Percentiles rank a stretch among this genome's conserved stretches.
Conservation (phyloP, 2,113 vertebrate genomes). For the Salvelinus fontinalis region DNA sequence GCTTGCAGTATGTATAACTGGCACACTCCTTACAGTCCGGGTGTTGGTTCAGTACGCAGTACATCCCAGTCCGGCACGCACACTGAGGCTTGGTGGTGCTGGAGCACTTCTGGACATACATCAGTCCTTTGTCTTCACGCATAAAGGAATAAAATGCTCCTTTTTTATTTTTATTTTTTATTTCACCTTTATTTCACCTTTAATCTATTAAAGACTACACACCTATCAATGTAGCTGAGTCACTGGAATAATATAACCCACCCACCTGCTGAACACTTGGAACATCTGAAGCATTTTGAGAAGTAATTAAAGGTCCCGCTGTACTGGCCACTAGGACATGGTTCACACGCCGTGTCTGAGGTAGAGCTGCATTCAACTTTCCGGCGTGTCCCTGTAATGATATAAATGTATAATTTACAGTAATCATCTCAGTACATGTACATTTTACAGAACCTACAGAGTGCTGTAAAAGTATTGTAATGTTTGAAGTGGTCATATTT, state of each 20-base stretch:
- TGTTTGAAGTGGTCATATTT: no score
- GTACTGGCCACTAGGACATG: constrained; percentile 40
- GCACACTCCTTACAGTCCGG: constrained; percentile 19
- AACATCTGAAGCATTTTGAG: constrained; percentile 56
- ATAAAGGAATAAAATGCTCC: not conserved
- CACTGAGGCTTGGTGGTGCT: constrained; percentile 47
- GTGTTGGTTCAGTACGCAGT: not conserved
- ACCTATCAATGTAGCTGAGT: not conserved
- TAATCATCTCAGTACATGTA: not conserved
- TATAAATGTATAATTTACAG: not conserved
- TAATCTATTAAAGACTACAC: not conserved
- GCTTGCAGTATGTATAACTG: not conserved
- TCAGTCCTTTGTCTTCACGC: constrained; percentile 52
- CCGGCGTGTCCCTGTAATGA: constrained; percentile 50
- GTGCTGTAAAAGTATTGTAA: no score
- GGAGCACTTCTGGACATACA: constrained; percentile 42
- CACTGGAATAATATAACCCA: not conserved
- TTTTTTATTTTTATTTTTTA: no score
- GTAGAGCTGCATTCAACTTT: constrained; percentile 1
- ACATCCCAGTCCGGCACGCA: constrained; percentile 56
- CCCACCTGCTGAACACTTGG: constrained; percentile 46
- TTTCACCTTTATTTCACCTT: no score
- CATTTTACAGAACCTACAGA: not conserved
- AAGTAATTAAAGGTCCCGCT: constrained; percentile 39
- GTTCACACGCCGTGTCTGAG: constrained; percentile 51